phyloP scores from a whole-genome alignment of 2,888 invertebrate genomes.

The Anthophora plumipes region DNA sequence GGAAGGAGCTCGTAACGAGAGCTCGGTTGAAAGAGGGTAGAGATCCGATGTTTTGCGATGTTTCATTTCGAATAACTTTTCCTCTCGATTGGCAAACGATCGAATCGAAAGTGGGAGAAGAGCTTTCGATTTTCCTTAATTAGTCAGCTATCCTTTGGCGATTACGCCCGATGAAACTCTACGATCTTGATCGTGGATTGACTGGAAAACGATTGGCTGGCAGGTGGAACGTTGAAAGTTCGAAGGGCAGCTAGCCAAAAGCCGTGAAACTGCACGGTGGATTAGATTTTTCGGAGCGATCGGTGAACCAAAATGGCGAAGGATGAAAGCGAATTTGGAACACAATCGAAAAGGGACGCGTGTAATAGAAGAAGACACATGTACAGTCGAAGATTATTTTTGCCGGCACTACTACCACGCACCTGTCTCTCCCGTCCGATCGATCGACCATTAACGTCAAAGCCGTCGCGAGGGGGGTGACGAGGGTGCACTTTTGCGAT shows the following conservation, averaged over 20 bases:
- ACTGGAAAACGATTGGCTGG: too few species aligned
- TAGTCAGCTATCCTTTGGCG: too few species aligned
- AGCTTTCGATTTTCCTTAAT: not conserved
- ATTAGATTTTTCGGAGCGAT: too few species aligned
- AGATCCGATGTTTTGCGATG: not conserved
- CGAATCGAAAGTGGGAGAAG: too few species aligned
- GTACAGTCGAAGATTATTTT: slow-evolving; percentile 67
- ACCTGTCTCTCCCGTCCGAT: slow-evolving; percentile 68
- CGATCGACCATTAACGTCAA: slow-evolving; percentile 75
- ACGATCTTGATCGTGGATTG: too few species aligned
- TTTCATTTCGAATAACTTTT: slow-evolving; percentile 8
- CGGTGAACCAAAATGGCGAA: not conserved
- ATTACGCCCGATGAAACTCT: too few species aligned
- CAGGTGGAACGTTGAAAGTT: too few species aligned
- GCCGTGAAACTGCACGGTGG: too few species aligned
- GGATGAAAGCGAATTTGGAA: slow-evolving; percentile 47
- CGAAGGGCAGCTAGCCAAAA: too few species aligned
- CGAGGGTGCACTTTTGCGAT: slow-evolving; percentile 69
- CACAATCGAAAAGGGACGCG: slow-evolving; percentile 28
- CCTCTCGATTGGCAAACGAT: not conserved
- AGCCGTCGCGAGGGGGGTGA: slow-evolving; percentile 57
- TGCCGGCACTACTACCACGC: slow-evolving; percentile 65
- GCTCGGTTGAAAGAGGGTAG: not conserved
- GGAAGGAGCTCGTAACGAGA: slow-evolving; percentile 28
- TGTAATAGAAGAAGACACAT: slow-evolving; percentile 23